These are phyloP conservation scores for Synaphobranchus kaupii DNA, from an alignment of 2,797 vertebrate genomes.

Conservation along the genomic window DNA sequence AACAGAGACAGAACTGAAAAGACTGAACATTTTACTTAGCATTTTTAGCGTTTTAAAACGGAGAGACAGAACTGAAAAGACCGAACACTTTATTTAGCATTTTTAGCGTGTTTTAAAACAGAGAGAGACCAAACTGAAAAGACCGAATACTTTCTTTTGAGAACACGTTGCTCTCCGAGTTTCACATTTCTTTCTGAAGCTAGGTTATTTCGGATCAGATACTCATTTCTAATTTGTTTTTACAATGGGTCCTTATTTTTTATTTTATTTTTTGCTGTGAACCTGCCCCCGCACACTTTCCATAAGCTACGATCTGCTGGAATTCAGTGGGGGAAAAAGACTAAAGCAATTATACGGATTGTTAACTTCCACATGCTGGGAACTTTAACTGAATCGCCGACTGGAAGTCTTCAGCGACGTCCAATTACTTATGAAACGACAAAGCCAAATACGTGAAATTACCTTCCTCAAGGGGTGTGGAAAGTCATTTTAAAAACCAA, in stretches of 20 bases:
- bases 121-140: background rate
- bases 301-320: background rate
- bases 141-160: background rate
- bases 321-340: background rate
- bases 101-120: too few species aligned
- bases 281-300: background rate
- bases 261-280: background rate
- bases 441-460: background rate
- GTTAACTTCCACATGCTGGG: slow-evolving; percentile 21
- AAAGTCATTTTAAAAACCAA: background rate
- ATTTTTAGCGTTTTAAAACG: too few species aligned
- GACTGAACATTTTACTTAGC: background rate
- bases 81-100: background rate
- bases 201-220: background rate
- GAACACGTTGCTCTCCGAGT: background rate
- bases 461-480: background rate
- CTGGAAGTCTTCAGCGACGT: background rate
- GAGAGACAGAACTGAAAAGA: background rate
- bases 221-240: slow-evolving; percentile 6
- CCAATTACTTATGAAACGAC: background rate
- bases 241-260: background rate
- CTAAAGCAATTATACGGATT: slow-evolving; percentile 8
- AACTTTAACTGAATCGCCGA: background rate
- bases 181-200: background rate
- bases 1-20: background rate